Evolutionary conservation across 2,888 invertebrate species (phyloP).

Genomic region (Drosophila sordidula): DNA sequence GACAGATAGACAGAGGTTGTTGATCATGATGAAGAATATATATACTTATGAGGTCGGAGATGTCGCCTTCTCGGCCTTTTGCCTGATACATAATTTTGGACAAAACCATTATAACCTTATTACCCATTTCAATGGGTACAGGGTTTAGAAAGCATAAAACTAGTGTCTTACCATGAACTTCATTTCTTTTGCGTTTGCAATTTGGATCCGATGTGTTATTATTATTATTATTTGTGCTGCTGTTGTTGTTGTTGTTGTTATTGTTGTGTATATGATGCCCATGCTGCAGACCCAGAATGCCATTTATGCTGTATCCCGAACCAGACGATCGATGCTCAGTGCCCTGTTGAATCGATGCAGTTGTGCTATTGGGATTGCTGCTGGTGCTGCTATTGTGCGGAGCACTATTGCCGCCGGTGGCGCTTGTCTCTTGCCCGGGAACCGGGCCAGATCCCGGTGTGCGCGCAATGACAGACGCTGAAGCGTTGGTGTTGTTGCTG

Average conservation of each 20-base stretch:
- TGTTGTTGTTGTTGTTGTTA: slow-evolving; percentile 50
- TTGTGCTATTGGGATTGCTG: slow-evolving; percentile 41
- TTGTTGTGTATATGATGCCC: slow-evolving; percentile 73
- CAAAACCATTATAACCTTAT: no score
- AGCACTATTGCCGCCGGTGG: slow-evolving; percentile 2
- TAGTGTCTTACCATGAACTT: slow-evolving; percentile 90
- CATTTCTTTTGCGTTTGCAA: slow-evolving; percentile 93
- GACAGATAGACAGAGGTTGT: no score
- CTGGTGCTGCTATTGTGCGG: slow-evolving; percentile 11
- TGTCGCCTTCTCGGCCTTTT: no score
- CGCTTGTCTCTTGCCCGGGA: slow-evolving; percentile 8
- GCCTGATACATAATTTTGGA: no score
- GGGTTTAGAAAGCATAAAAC: no score
- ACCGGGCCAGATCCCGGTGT: slow-evolving; percentile 85
- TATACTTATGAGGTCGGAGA: no score
- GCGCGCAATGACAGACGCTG: slow-evolving; percentile 90
- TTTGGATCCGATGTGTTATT: slow-evolving; percentile 86
- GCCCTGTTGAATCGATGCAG: slow-evolving; percentile 38
- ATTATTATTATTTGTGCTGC: slow-evolving; percentile 62
- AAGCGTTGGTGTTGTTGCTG: slow-evolving; percentile 26
- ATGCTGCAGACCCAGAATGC: slow-evolving; percentile 87
- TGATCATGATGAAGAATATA: no score
- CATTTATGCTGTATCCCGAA: slow-evolving; percentile 96
- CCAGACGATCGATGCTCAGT: slow-evolving; percentile 64
- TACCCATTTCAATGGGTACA: no score